Conservation (phyloP, 92 coral and sea anemone genomes). For the Palythoa heliodiscus region DNA sequence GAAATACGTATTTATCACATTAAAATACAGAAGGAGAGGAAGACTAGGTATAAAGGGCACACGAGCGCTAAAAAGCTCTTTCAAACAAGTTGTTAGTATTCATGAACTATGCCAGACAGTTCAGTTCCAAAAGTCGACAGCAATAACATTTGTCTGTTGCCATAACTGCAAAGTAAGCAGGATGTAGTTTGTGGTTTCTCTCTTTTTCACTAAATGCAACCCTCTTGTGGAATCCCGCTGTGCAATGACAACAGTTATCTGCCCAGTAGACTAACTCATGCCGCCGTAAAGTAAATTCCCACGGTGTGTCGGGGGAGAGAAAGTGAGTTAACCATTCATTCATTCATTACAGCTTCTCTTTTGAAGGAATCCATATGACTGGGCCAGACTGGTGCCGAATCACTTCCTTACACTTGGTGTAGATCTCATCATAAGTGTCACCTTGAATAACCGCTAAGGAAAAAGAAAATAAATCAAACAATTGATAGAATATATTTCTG, state of each 20-base stretch:
- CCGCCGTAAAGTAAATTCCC: conserved; percentile 1
- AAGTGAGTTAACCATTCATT: background rate
- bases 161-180: background rate
- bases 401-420: conserved; percentile 81
- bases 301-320: conserved; percentile 11
- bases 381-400: conserved; percentile 99
- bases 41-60: background rate
- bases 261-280: too few relatives aligned
- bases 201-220: background rate
- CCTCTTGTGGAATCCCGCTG: conserved; percentile 1
- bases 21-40: background rate
- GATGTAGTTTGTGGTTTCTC: background rate
- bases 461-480: background rate
- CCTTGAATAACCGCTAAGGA: conserved; percentile 90
- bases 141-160: background rate
- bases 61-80: background rate
- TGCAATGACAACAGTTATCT: background rate
- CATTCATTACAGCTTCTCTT: conserved; percentile 77
- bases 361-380: conserved; percentile 99
- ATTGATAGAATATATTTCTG: background rate
- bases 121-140: background rate
- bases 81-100: conserved; percentile 9
- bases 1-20: background rate
- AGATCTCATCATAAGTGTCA: conserved; percentile 93
- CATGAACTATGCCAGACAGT: conserved; percentile 32